Conservation (phyloP, 2,888 invertebrate species). For the Dryobotodes eremita region DNA sequence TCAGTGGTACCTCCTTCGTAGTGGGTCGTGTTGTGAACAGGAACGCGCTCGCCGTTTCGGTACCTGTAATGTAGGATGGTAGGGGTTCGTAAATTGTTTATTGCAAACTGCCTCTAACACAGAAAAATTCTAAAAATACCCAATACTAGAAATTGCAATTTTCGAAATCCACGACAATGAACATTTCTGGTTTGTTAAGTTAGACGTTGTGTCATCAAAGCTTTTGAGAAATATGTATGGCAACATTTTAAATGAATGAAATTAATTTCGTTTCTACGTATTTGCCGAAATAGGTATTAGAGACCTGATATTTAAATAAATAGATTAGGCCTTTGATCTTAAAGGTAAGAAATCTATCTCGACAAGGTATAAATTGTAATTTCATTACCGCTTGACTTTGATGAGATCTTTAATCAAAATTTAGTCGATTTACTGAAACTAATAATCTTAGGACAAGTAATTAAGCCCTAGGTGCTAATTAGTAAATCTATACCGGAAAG, state of each 20-base stretch:
- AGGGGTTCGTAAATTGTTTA: neutral
- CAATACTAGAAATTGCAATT: no score
- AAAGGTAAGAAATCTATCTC: neutral
- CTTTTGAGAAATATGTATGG: no score
- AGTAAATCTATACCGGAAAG: constrained; percentile 14
- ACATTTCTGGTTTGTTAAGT: no score
- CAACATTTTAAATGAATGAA: no score
- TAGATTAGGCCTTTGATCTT: no score
- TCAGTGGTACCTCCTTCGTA: constrained; percentile 94
- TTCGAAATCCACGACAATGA: no score
- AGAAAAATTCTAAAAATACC: no score
- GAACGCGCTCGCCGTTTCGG: constrained; percentile 92
- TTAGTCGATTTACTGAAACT: neutral
- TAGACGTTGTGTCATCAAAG: no score
- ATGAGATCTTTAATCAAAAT: neutral
- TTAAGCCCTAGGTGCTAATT: constrained; percentile 9
- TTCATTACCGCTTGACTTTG: neutral
- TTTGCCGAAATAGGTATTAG: no score
- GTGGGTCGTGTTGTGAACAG: constrained; percentile 85
- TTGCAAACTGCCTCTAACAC: no score
- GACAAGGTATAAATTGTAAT: neutral
- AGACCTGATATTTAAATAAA: no score
- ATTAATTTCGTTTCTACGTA: no score
- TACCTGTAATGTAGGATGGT: constrained; percentile 89
- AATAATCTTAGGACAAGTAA: constrained; percentile 1